Evolutionary conservation across 2,888 invertebrate species (phyloP).

Genomic region (Lordiphosa fenestrarum): DNA sequence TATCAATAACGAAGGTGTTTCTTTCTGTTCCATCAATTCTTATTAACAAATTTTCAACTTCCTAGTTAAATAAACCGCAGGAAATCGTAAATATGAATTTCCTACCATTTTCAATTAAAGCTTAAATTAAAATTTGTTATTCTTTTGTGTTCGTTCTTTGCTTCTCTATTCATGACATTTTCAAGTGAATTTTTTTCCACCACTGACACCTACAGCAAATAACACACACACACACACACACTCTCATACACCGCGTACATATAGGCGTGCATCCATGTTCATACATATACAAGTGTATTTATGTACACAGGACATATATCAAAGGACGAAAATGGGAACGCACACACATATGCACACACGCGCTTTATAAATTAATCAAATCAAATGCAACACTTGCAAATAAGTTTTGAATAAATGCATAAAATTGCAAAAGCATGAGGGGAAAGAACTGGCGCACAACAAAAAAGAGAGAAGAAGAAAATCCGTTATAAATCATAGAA

Average conservation of each 20-base stretch:
- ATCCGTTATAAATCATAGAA: constrained; percentile 48
- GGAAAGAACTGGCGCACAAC: constrained; percentile 12
- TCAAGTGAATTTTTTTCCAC: constrained; percentile 28
- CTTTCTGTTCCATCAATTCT: too few species aligned
- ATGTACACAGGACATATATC: constrained; percentile 11
- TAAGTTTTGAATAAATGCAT: constrained; percentile 44
- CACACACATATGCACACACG: constrained; percentile 15
- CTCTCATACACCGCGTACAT: constrained; percentile 14
- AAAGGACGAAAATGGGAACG: not conserved
- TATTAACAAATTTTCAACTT: too few species aligned
- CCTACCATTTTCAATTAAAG: too few species aligned
- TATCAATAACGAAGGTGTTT: too few species aligned
- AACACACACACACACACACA: constrained; percentile 34
- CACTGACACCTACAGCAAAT: constrained; percentile 64
- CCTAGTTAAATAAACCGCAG: too few species aligned
- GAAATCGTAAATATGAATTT: too few species aligned
- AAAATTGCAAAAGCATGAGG: constrained; percentile 24
- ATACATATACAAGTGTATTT: constrained; percentile 12
- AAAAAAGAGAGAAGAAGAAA: constrained; percentile 24
- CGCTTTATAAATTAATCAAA: constrained; percentile 62
- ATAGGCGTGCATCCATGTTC: constrained; percentile 11
- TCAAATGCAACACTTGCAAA: constrained; percentile 54
- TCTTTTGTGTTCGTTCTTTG: constrained; percentile 7
- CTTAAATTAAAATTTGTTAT: not conserved
- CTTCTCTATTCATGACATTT: constrained; percentile 8